These are phyloP conservation scores for Fregata magnificens DNA, from an alignment of 2,113 vertebrate species.

Conservation along the genomic window DNA sequence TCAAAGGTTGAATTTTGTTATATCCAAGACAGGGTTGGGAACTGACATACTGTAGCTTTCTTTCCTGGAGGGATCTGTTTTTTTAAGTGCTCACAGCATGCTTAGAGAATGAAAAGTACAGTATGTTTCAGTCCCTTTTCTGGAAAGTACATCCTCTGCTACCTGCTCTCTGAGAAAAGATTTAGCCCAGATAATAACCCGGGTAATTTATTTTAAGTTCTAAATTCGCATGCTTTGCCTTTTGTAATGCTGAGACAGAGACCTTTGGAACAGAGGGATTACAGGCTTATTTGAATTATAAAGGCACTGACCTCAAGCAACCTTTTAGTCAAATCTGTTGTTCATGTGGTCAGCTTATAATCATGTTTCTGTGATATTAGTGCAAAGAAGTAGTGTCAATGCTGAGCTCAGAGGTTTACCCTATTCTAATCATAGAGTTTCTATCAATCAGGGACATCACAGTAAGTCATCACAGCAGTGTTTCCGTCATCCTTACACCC, in stretches of 20 bases:
- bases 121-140: not conserved
- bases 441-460: not conserved
- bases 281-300: constrained; percentile 20
- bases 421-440: not conserved
- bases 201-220: not conserved
- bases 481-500: not conserved
- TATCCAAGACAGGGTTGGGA: not conserved
- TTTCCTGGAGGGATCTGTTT: not conserved
- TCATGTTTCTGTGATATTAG: not conserved
- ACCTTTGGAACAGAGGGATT: constrained; percentile 1
- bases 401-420: not conserved
- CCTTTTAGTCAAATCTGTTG: not conserved
- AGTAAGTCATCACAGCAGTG: not conserved
- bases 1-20: not conserved
- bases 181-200: not conserved
- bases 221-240: not conserved
- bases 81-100: not conserved
- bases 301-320: not conserved
- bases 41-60: not conserved
- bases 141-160: not conserved
- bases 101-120: not conserved
- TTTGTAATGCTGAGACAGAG: not conserved
- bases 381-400: not conserved
- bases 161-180: not conserved
- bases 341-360: not conserved